These are phyloP conservation scores for Eurytoma californica DNA, from an alignment of 2,888 invertebrate species.

Conservation along the genomic window DNA sequence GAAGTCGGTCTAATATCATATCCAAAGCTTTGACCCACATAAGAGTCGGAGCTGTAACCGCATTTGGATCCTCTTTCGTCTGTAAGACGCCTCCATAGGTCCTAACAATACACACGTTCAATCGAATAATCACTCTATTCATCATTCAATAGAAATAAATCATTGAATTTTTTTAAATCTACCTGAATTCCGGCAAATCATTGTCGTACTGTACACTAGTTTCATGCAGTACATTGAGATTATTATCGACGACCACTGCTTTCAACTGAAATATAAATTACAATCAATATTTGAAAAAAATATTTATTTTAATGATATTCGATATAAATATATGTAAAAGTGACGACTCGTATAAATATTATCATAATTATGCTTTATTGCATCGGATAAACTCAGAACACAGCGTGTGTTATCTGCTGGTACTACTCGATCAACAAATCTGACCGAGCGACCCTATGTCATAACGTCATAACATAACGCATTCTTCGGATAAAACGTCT, in stretches of 20 bases:
- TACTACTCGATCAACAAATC: no score
- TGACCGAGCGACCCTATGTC: no score
- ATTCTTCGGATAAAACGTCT: not conserved
- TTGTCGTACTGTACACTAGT: conserved; percentile 92
- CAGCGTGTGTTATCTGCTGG: no score
- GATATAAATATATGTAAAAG: no score
- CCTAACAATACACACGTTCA: conserved; percentile 70
- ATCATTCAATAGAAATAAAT: no score
- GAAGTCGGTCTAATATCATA: conserved; percentile 89
- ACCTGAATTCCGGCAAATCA: conserved; percentile 96
- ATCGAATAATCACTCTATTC: not conserved
- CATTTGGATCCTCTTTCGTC: conserved; percentile 75
- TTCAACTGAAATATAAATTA: conserved; percentile 83
- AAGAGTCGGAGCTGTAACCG: conserved; percentile 87
- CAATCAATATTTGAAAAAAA: not conserved
- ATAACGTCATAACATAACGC: no score
- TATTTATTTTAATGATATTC: no score
- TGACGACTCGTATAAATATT: not conserved
- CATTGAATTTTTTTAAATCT: not conserved
- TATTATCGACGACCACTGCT: conserved; percentile 87
- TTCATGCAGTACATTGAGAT: conserved; percentile 84
- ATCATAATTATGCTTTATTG: no score
- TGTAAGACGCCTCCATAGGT: conserved; percentile 81
- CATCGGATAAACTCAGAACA: no score
- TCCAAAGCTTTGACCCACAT: conserved; percentile 98